phyloP scores from a whole-genome alignment of 2,888 invertebrate species.

The Euplagia quadripunctaria region DNA sequence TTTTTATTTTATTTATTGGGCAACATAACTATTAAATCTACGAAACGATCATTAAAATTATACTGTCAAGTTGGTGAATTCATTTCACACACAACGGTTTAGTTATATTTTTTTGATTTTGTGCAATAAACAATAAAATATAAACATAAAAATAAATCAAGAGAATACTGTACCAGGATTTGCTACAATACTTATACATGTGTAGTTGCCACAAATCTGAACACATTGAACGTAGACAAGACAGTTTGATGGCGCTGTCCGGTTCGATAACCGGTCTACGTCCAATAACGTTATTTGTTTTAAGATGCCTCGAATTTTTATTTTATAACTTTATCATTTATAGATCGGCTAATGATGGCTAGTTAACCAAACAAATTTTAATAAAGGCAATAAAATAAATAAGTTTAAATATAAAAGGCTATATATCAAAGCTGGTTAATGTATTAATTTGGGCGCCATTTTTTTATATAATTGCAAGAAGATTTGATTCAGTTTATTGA shows the following conservation, averaged over 20 bases:
- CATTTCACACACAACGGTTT: not conserved
- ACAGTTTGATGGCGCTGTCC: constrained; percentile 6
- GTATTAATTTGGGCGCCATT: constrained; percentile 11
- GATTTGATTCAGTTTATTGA: constrained; percentile 21
- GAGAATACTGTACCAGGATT: constrained; percentile 41
- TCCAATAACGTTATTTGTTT: constrained; percentile 45
- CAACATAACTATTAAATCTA: not conserved
- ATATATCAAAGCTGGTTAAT: constrained; percentile 33
- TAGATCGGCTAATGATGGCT: constrained; percentile 36
- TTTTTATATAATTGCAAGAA: constrained; percentile 18
- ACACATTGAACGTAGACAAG: constrained; percentile 45
- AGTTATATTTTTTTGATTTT: not conserved
- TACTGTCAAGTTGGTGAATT: not conserved
- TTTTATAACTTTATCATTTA: constrained; percentile 52
- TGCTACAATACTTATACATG: constrained; percentile 13
- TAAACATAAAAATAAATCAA: constrained; percentile 37
- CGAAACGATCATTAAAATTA: not conserved
- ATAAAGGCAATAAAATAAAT: constrained; percentile 44
- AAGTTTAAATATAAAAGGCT: constrained; percentile 35
- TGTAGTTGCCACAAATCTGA: constrained; percentile 38
- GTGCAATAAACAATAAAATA: constrained; percentile 23
- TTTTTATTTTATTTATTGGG: too few species aligned
- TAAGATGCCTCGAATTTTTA: constrained; percentile 34
- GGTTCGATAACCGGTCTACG: constrained; percentile 17
- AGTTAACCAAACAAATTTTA: constrained; percentile 42